phyloP scores from a whole-genome alignment of 2,113 vertebrate species.

The Leuciscus idus region DNA sequence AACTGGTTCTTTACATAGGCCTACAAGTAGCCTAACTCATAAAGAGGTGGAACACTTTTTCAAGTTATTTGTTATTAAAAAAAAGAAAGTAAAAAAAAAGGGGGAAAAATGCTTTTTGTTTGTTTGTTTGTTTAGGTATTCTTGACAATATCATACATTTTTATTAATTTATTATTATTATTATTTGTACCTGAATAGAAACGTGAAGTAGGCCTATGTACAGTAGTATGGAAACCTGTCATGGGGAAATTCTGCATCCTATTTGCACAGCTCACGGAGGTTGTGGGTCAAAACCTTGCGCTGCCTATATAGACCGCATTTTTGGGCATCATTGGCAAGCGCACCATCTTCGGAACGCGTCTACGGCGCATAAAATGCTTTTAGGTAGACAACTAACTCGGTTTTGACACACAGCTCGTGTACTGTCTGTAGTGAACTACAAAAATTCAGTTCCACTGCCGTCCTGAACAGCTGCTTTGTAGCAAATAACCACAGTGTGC shows the following conservation, averaged over 20 bases:
- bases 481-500: background rate
- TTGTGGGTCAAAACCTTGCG: background rate
- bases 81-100: too few relatives aligned
- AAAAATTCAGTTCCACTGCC: background rate
- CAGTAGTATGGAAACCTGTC: background rate
- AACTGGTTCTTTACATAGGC: background rate
- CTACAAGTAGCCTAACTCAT: background rate
- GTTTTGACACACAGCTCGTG: slow-evolving; percentile 3
- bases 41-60: background rate
- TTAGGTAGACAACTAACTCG: background rate
- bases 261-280: background rate
- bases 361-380: background rate
- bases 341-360: background rate
- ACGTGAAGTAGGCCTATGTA: background rate
- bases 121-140: background rate
- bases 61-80: too few relatives aligned
- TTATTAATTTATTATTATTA: too few relatives aligned
- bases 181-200: background rate
- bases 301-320: background rate
- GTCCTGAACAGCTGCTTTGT: slow-evolving; percentile 2
- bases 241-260: background rate
- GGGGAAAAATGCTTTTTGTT: too few relatives aligned
- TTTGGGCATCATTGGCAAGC: background rate
- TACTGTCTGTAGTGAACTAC: background rate
- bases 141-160: background rate